These are phyloP conservation scores for Diplodus puntazzo DNA, from an alignment of 2,797 vertebrate species.

Conservation along the genomic window DNA sequence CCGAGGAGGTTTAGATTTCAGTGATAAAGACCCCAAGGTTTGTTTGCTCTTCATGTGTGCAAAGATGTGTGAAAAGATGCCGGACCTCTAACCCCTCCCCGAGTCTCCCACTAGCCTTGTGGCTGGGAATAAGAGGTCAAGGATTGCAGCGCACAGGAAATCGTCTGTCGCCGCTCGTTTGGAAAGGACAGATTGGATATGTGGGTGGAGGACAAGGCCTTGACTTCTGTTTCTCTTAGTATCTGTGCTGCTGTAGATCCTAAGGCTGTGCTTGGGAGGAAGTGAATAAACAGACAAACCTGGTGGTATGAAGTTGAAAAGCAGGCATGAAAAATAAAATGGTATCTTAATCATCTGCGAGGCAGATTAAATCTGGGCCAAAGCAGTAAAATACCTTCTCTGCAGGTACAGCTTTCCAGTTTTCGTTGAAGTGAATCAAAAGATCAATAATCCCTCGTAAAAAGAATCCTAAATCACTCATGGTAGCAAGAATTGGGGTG, in stretches of 20 bases:
- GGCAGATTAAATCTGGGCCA: background rate
- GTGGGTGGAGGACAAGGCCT: slow-evolving; percentile 62
- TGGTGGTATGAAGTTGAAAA: slow-evolving; percentile 21
- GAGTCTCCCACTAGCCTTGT: slow-evolving; percentile 69
- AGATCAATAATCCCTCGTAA: background rate
- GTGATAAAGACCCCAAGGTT: slow-evolving; percentile 80
- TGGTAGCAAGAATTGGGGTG: background rate
- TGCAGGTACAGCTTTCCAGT: background rate
- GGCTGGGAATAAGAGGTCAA: slow-evolving; percentile 59
- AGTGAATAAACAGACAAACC: slow-evolving; percentile 55
- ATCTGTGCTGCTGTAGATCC: slow-evolving; percentile 40
- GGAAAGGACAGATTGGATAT: slow-evolving; percentile 66
- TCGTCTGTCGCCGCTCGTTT: slow-evolving; percentile 71
- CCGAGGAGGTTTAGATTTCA: slow-evolving; percentile 82
- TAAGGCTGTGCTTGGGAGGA: slow-evolving; percentile 38
- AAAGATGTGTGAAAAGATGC: slow-evolving; percentile 84
- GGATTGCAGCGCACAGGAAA: slow-evolving; percentile 70
- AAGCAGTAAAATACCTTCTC: background rate
- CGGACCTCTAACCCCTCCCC: slow-evolving; percentile 65
- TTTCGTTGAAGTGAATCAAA: too few species aligned
- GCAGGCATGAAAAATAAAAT: slow-evolving; percentile 12
- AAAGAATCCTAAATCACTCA: background rate
- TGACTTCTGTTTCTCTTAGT: slow-evolving; percentile 53
- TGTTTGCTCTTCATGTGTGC: slow-evolving; percentile 81
- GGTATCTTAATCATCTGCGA: slow-evolving; percentile 23